Evolutionary conservation across 2,113 vertebrate species (phyloP), one percentile per base, ranked within the genome.

Genomic region (Takifugu bimaculatus): DNA sequence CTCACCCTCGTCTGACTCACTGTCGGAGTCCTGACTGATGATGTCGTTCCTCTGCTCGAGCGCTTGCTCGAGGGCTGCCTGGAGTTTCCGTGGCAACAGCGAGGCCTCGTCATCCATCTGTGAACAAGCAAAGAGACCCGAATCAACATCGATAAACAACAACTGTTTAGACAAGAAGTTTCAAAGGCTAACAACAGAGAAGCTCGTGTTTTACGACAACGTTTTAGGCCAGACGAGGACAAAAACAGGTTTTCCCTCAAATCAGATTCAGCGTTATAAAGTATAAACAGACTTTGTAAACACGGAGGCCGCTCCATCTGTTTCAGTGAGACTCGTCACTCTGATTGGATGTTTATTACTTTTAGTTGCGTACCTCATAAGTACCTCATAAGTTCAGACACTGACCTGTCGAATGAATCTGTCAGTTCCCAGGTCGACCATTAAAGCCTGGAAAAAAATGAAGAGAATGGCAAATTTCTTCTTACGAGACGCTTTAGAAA

Each of bases 21-120:
- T 98, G 78, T 99, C 96, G 28, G 97, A 97, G 88, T 98, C 97
- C 84, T 95, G 94, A 83, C 91, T 94, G 88, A 96, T 94, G 85
- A 99, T 90, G 83, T 99, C 94, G 20, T 92, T 96, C 87, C 96
- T 96, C 87, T 96, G 93, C 83, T 98, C 96, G 54, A 99, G 90
- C 69, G 94, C 94, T 87, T 97, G 96, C 89, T 99, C 96, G 77
- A 99, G 93, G 87, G 96, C 97, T 4, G 95, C 92, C 87, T 99
- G 96, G 71, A 99, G 66, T 92, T 99, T 99, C 87, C 96, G 94
- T 56, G 97, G 97, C 83, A 99, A 91, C 53, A 99, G 82, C 0
- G 95, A 95, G 79, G 97, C 96, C 83, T 99, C 97, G 50, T 99
- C 97, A 70, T 99, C 97, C 95, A 99, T 96, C 97, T 99, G 74